A percentile compares a stretch with the other conserved stretches of the same genome.
These are phyloP conservation scores for Drosophila neonasuta DNA, from an alignment of 2,888 invertebrate species.

Conservation along the genomic window DNA sequence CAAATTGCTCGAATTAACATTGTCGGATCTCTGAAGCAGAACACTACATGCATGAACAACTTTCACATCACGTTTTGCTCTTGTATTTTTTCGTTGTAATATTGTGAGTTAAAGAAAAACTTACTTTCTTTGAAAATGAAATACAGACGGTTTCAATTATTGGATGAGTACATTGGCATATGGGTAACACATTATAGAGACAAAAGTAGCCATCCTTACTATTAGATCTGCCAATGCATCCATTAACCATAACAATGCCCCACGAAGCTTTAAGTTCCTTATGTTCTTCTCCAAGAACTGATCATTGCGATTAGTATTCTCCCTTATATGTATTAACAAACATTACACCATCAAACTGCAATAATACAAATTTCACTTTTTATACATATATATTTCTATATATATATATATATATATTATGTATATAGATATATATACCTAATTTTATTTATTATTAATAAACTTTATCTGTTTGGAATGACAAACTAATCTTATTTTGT, in stretches of 20 bases:
- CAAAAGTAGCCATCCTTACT: background rate
- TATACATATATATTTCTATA: constrained; percentile 13
- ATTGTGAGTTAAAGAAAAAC: constrained; percentile 6
- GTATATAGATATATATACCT: constrained; percentile 35
- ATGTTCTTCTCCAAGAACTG: no score
- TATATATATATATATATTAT: constrained; percentile 20
- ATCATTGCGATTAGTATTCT: no score
- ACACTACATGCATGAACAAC: constrained; percentile 28
- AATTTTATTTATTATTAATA: constrained; percentile 52
- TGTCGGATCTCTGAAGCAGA: constrained; percentile 25
- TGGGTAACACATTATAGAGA: background rate
- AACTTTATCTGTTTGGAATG: constrained; percentile 54
- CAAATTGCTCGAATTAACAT: constrained; percentile 10
- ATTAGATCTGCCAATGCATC: background rate
- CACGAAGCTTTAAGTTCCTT: no score
- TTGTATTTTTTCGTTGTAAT: constrained; percentile 7
- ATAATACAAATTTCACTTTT: background rate
- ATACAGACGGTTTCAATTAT: background rate
- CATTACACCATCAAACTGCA: no score
- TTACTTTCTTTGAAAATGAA: constrained; percentile 14
- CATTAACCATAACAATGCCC: background rate
- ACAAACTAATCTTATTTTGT: constrained; percentile 54
- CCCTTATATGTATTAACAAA: no score
- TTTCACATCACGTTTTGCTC: constrained; percentile 18
- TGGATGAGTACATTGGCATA: background rate